A percentile compares a stretch with the other conserved stretches of the same genome.
phyloP scores from a whole-genome alignment of 2,797 vertebrate genomes.

The Arrhamphus sclerolepis region DNA sequence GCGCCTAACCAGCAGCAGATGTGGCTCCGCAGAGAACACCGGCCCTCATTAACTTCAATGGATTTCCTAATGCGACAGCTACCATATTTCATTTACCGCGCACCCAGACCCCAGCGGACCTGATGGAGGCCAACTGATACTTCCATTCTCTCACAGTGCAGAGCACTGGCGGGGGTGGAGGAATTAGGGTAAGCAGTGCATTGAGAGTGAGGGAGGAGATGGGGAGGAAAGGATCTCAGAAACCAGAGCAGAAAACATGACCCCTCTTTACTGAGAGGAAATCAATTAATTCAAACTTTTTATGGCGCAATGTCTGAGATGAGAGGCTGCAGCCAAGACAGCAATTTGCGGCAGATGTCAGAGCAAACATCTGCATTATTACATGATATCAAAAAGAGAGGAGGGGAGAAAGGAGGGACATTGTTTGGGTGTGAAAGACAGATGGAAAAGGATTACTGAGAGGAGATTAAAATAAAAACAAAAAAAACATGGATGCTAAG shows the following conservation, averaged over 20 bases:
- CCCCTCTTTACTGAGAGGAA: constrained; percentile 77
- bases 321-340: constrained; percentile 62
- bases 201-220: constrained; percentile 26
- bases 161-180: constrained; percentile 34
- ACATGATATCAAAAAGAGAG: constrained; percentile 27
- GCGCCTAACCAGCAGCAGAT: constrained; percentile 87
- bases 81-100: constrained; percentile 84
- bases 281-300: constrained; percentile 84
- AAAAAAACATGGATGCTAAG: constrained; percentile 38
- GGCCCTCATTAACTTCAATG: constrained; percentile 83
- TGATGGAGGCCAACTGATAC: constrained; percentile 77
- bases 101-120: constrained; percentile 77
- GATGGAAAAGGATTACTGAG: constrained; percentile 23
- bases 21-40: constrained; percentile 78
- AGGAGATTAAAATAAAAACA: constrained; percentile 38
- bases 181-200: constrained; percentile 16
- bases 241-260: constrained; percentile 77
- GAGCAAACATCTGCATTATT: constrained; percentile 7
- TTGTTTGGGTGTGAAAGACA: constrained; percentile 30
- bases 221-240: constrained; percentile 49
- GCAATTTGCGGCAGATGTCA: constrained; percentile 39
- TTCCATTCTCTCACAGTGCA: constrained; percentile 55
- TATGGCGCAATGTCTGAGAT: constrained; percentile 52
- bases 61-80: constrained; percentile 80
- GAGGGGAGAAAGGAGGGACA: not conserved